Conservation (phyloP, 1,140 invertebrate species). For the Pristionchus pacificus region DNA sequence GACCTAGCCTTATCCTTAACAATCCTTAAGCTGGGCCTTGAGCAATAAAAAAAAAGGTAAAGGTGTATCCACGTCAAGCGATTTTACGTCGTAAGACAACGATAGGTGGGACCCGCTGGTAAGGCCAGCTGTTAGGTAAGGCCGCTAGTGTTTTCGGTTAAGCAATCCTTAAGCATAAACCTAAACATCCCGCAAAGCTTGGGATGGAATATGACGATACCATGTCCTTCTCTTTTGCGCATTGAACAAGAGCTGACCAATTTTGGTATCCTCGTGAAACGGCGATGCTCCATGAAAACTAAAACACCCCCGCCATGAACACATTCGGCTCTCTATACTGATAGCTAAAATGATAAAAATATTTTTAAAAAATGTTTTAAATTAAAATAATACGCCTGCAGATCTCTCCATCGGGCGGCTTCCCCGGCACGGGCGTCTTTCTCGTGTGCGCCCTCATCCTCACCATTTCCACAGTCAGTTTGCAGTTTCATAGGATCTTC, state of each 20-base stretch:
- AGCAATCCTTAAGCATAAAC: neutral
- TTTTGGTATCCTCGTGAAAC: conserved; percentile 3
- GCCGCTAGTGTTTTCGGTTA: too few species aligned
- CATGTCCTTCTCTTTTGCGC: conserved; percentile 4
- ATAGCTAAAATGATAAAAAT: neutral
- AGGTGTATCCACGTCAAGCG: too few species aligned
- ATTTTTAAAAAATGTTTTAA: neutral
- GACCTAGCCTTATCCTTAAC: too few species aligned
- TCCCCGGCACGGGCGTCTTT: neutral
- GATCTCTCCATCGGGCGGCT: conserved; percentile 3
- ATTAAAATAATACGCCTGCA: too few species aligned
- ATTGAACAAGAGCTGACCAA: neutral
- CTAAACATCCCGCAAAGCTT: conserved; percentile 6
- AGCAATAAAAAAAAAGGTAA: too few species aligned
- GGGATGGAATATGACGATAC: neutral
- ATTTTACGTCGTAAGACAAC: too few species aligned
- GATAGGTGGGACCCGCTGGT: too few species aligned
- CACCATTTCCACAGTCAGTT: neutral
- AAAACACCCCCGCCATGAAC: neutral
- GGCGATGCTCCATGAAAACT: conserved; percentile 2
- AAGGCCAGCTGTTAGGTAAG: too few species aligned
- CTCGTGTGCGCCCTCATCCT: neutral
- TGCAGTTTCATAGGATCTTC: neutral
- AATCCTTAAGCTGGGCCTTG: too few species aligned
- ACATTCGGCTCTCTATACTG: neutral